These are phyloP conservation scores for Mobula hypostoma DNA, from an alignment of 2,113 vertebrate species.

Conservation along the genomic window DNA sequence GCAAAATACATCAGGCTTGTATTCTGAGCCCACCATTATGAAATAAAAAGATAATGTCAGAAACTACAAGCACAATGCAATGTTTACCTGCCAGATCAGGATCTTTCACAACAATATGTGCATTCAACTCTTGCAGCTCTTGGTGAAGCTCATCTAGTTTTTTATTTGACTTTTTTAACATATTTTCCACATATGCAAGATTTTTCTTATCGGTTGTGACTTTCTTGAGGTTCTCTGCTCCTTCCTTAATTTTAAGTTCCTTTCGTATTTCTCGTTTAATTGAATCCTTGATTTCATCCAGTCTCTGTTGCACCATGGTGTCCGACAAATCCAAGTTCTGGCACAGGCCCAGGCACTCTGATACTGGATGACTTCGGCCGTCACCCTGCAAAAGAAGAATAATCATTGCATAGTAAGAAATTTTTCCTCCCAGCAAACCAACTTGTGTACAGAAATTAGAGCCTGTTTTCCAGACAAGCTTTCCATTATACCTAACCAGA, in stretches of 20 bases:
- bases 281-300: slow-evolving; percentile 93
- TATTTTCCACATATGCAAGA: slow-evolving; percentile 95
- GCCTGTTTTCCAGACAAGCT: neutral
- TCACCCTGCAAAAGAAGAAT: slow-evolving; percentile 67
- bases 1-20: neutral
- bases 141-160: slow-evolving; percentile 95
- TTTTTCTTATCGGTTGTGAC: slow-evolving; percentile 98
- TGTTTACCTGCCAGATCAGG: slow-evolving; percentile 55
- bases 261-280: slow-evolving; percentile 98
- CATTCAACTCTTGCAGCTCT: slow-evolving; percentile 92
- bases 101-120: slow-evolving; percentile 93
- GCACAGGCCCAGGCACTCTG: slow-evolving; percentile 75
- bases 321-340: slow-evolving; percentile 88
- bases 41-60: neutral
- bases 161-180: slow-evolving; percentile 97
- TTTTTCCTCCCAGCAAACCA: neutral
- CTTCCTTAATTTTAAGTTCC: slow-evolving; percentile 98
- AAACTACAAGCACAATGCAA: neutral
- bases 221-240: slow-evolving; percentile 90
- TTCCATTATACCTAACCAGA: neutral
- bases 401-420: neutral
- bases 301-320: slow-evolving; percentile 86
- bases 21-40: neutral
- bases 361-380: slow-evolving; percentile 71
- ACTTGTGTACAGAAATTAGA: neutral